A percentile compares a stretch with the other conserved stretches of the same genome.
These are phyloP conservation scores for Urocynchramus pylzowi DNA, from an alignment of 2,113 vertebrate species.

Conservation along the genomic window DNA sequence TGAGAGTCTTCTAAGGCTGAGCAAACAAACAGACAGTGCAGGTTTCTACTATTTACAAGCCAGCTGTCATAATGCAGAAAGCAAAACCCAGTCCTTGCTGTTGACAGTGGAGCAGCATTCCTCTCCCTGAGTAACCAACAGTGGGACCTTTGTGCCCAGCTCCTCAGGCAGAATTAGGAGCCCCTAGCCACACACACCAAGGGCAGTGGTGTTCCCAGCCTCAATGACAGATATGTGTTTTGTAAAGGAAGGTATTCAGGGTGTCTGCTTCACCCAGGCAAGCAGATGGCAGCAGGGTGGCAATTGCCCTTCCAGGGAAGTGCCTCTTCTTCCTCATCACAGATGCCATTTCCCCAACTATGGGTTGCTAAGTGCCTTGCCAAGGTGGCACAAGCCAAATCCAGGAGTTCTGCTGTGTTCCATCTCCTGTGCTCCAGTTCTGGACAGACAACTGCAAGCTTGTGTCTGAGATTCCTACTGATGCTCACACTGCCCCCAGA, in stretches of 20 bases:
- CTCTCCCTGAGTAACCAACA: background rate
- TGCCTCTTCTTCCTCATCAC: background rate
- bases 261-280: background rate
- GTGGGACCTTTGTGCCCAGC: background rate
- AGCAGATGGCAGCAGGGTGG: background rate
- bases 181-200: background rate
- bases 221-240: background rate
- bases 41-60: background rate
- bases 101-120: conserved; percentile 26
- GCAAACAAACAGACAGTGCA: background rate
- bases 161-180: background rate
- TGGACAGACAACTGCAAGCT: background rate
- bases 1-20: background rate
- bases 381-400: background rate
- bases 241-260: background rate
- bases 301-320: background rate
- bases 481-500: background rate
- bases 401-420: background rate
- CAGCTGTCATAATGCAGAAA: background rate
- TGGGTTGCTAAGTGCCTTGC: background rate
- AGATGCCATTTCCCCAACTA: background rate
- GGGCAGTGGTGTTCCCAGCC: background rate
- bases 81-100: background rate
- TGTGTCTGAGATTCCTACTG: background rate
- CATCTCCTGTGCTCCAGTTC: background rate